These are phyloP conservation scores for Lepilemur ruficaudatus DNA, from an alignment of 2,797 vertebrate species.

Conservation along the genomic window DNA sequence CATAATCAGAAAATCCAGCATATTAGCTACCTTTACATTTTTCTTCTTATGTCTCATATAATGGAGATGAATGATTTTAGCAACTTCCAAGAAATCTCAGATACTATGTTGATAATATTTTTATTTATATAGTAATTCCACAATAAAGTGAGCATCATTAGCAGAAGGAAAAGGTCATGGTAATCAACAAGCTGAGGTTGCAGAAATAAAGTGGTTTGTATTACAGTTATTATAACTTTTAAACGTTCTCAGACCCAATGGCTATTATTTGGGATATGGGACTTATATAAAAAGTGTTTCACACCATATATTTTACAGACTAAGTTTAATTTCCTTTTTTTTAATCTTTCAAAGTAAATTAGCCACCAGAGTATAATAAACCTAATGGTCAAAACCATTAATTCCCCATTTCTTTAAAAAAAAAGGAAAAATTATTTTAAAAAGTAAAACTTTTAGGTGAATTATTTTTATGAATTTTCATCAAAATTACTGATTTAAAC, in stretches of 20 bases:
- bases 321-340: constrained; percentile 42
- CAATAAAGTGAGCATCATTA: constrained; percentile 28
- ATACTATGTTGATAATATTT: not conserved
- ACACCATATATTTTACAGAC: constrained; percentile 38
- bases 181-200: not conserved
- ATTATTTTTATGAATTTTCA: constrained; percentile 65
- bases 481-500: constrained; percentile 49
- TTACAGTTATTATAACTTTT: not conserved
- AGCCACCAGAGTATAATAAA: constrained; percentile 28
- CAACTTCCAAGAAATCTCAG: not conserved
- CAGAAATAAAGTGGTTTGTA: not conserved
- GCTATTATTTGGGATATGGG: not conserved
- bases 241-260: not conserved
- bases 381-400: not conserved
- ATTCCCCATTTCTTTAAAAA: constrained; percentile 40
- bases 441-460: not conserved
- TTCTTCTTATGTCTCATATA: not conserved
- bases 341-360: constrained; percentile 73
- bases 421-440: not conserved
- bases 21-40: not conserved
- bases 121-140: not conserved
- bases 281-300: constrained; percentile 16
- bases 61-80: not conserved
- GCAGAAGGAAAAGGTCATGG: not conserved
- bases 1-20: fast-evolving